Evolutionary conservation across 1,140 invertebrate genomes (phyloP).

Genomic region (Zaprionus camerounensis): DNA sequence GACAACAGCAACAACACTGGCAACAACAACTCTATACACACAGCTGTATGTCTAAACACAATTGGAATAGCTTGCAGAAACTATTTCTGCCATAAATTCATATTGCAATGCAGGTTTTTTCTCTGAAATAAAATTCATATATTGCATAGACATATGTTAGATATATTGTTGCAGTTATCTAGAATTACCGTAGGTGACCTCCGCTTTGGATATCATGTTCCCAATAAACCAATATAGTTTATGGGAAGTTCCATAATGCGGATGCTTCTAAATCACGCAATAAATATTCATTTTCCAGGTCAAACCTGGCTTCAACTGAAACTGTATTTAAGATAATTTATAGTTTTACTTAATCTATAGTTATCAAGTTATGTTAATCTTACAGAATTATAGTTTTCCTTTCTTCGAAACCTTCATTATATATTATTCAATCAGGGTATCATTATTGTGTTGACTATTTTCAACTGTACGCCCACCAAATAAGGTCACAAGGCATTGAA

Average conservation of each 20-base stretch:
- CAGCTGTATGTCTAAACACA: constrained; percentile 28
- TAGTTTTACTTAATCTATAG: background rate
- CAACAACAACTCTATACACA: background rate
- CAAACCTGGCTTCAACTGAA: background rate
- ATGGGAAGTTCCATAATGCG: constrained; percentile 3
- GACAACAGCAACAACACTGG: constrained; percentile 7
- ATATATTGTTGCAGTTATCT: constrained; percentile 2
- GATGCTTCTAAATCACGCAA: background rate
- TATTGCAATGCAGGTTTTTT: constrained; percentile 16
- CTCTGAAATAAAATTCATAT: background rate
- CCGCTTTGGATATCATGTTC: background rate
- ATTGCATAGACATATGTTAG: background rate
- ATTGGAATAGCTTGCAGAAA: constrained; percentile 19
- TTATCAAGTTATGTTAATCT: background rate
- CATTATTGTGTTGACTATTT: background rate
- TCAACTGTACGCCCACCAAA: constrained; percentile 5
- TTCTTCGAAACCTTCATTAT: background rate
- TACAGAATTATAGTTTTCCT: no score
- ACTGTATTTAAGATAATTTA: background rate
- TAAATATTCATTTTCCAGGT: background rate
- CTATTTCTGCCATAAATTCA: constrained; percentile 31
- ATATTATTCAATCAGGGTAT: background rate
- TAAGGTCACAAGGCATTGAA: constrained; percentile 3
- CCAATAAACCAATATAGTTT: constrained; percentile 8
- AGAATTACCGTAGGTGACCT: background rate